Conservation (phyloP, 2,797 vertebrate species). For the Ciconia nigra region DNA sequence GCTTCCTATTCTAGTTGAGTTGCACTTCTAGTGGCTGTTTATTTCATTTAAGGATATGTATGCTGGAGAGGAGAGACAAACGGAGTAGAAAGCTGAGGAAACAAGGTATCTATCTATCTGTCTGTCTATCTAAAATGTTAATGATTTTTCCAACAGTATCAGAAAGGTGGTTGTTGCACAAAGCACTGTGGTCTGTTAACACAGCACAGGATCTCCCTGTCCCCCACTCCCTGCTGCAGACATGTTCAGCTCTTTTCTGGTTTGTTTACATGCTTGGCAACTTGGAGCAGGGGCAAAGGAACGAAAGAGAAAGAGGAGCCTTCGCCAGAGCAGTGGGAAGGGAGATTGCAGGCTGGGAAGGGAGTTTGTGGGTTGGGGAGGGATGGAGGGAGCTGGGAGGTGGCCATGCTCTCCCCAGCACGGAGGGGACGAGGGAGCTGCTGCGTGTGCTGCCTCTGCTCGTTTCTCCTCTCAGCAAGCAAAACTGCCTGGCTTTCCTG, state of each 20-base stretch:
- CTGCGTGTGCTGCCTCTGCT: background rate
- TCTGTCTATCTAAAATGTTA: background rate
- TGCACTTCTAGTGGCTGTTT: background rate
- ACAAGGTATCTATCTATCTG: background rate
- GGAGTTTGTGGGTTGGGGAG: background rate
- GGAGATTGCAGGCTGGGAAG: background rate
- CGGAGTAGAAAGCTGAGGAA: background rate
- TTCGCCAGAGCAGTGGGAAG: background rate
- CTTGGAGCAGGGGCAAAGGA: background rate
- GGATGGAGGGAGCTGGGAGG: background rate
- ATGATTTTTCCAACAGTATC: background rate
- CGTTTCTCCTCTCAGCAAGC: background rate
- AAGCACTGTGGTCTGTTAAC: background rate
- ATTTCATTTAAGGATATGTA: background rate
- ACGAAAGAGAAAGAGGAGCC: background rate
- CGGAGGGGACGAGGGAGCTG: background rate
- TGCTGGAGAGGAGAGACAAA: background rate
- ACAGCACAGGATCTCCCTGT: background rate
- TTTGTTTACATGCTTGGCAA: background rate
- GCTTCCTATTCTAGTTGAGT: background rate
- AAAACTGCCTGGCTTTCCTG: background rate
- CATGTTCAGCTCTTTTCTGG: background rate
- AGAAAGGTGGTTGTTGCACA: background rate
- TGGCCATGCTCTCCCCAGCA: accelerated
- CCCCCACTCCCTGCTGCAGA: background rate